Evolutionary conservation across 1,140 invertebrate genomes (phyloP), one percentile per base, ranked within the genome.

Genomic region (Drosophila neocordata): DNA sequence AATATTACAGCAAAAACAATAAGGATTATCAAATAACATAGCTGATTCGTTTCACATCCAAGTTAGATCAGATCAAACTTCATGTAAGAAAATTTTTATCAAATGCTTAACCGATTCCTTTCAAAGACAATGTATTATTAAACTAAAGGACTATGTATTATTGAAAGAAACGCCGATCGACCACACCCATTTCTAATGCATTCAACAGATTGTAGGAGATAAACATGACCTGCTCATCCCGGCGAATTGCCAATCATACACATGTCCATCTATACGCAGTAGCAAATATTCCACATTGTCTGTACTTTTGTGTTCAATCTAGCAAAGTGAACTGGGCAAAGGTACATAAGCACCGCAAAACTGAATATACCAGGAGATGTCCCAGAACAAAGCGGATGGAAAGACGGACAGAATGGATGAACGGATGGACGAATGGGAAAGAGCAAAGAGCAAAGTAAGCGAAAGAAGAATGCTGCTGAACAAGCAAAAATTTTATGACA

Each of bases 401-500:
- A 13, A 15, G 60, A 5, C 66, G 37, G 13, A 73, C 48, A n/a
- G 69, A 51, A 31, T 53, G 62, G 48, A 69, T 53, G 34, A 44
- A 37, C 22, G 35, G 24, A 20, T 15, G 8, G 20, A 27, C 65
- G 34, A 27, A 35, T 12, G 24, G 31, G 73, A 65, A 56, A 56
- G 60, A 69, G 65, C 72, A 62, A 63, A 57, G 68, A 65, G 55
- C 59, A 74, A 70, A 73, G 65, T 67, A 69, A 75, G 73, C 71
- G 69, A 75, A 75, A 83, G 79, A 75, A 84, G 73, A 85, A 85
- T 87, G 73, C 61, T 77, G 81, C 81, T 85, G 81, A 85, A 62
- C 81, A 85, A 85, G 78, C 81, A 85, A 78, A 85, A 85, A 85
- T 85, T 85, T 85, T 85, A 85, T 85, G 82, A 85, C 81, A 85